These are phyloP conservation scores for Borostomias antarcticus DNA, from an alignment of 2,797 vertebrate species.

Conservation along the genomic window DNA sequence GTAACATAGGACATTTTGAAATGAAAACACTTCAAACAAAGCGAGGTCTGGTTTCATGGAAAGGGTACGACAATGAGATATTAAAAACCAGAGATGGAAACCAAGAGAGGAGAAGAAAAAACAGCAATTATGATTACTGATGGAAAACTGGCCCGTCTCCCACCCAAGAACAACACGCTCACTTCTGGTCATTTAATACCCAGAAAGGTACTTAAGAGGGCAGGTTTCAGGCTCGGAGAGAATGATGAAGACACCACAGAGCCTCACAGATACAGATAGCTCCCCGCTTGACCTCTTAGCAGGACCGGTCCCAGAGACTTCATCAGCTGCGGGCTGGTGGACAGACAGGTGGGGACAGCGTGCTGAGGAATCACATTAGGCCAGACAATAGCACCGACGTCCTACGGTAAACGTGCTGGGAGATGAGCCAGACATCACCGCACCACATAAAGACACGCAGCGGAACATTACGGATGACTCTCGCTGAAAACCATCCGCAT, in stretches of 20 bases:
- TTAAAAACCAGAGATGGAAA: slow-evolving; percentile 6
- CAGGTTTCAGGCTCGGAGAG: slow-evolving; percentile 17
- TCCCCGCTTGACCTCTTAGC: slow-evolving; percentile 8
- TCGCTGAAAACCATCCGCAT: slow-evolving; percentile 30
- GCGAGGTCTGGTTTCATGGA: neutral
- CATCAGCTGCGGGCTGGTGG: slow-evolving; percentile 11
- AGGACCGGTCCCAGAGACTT: slow-evolving; percentile 7
- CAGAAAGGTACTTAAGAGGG: neutral
- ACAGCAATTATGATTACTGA: slow-evolving; percentile 16
- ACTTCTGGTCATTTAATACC: slow-evolving; percentile 2
- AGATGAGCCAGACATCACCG: slow-evolving; percentile 17
- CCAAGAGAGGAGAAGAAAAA: slow-evolving; percentile 1
- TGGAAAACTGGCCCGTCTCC: slow-evolving; percentile 16
- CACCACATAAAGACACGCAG: slow-evolving; percentile 23
- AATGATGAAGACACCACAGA: slow-evolving; percentile 9
- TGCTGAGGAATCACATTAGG: slow-evolving; percentile 8
- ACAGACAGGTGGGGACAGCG: slow-evolving; percentile 6
- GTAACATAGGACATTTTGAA: neutral
- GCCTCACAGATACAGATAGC: slow-evolving; percentile 1
- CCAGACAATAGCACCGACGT: neutral
- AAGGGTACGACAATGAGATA: neutral
- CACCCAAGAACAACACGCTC: neutral
- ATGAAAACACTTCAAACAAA: neutral
- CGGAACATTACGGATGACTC: slow-evolving; percentile 37
- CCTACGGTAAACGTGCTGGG: slow-evolving; percentile 14